These are phyloP conservation scores for Capreolus pygargus DNA, from an alignment of 2,113 vertebrate species.

Conservation along the genomic window DNA sequence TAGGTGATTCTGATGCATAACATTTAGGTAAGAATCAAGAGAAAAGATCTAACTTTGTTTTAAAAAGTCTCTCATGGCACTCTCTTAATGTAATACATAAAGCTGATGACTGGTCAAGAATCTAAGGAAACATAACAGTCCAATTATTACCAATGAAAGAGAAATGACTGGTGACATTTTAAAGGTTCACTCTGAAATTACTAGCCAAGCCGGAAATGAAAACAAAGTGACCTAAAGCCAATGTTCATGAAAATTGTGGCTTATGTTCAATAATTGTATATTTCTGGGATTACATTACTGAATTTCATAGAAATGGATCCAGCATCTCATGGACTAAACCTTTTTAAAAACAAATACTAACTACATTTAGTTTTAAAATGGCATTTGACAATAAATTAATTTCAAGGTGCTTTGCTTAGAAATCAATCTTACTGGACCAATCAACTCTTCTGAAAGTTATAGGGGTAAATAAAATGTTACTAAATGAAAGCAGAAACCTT, in stretches of 20 bases:
- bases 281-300: neutral
- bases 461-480: neutral
- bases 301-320: constrained; percentile 3
- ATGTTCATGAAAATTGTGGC: neutral
- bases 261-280: neutral
- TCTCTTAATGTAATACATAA: neutral
- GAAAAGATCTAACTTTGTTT: neutral
- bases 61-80: neutral
- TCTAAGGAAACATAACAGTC: neutral
- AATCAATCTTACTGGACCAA: neutral
- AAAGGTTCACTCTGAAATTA: neutral
- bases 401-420: constrained; percentile 19
- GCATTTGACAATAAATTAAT: neutral
- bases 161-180: neutral
- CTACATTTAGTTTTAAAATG: neutral
- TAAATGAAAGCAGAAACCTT: constrained; percentile 12
- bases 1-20: neutral
- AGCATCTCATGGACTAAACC: neutral
- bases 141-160: constrained; percentile 13
- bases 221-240: neutral
- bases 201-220: neutral
- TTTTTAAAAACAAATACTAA: neutral
- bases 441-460: neutral
- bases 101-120: constrained; percentile 23
- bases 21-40: constrained; percentile 1